Evolutionary conservation across 2,888 invertebrate genomes (phyloP), one percentile per base, ranked within the genome.

Genomic region (Hedychridium roseum): DNA sequence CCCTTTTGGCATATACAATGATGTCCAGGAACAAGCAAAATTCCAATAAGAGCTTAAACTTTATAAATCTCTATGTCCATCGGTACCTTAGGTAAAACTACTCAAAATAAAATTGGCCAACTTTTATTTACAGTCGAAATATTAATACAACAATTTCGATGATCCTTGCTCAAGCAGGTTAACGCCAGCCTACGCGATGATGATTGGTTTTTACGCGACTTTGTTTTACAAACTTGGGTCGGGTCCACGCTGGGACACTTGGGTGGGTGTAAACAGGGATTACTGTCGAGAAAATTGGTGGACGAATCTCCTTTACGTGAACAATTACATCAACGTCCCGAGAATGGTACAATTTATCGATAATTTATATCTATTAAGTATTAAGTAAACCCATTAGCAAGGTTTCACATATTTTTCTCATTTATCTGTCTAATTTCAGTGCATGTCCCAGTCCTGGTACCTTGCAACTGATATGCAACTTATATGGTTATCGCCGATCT

Each of bases 121-220:
- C 16, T 11, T 26, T 3, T 3, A 23, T 16, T 20, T 26, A 3
- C 11, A 12, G 17, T 14, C 7, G 17, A 18, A 2, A 16, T 21
- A 17, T 31, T n/a, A 7, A 21, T 6, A 38, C 23, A 4, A 26
- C 7, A 21, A 35, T 18, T 28, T 12, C 6, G 12, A 12, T 28
- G 9, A 6, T 7, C 12, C 21, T 46, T 67, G 59, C 79, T 80
- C 35, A n/a, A n/a, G n/a, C 70, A 88, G 89, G 62, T 81, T 91
- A 49, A 91, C 90, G 1, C 91, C 91, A 21, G 86, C 89, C 0
- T 91, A 91, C 61, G 73, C 86, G 16, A 84, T 89, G 1, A 83
- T 91, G 12, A 84, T 92, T 66, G 83, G 87, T 14, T 86, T 91
- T 60, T 89, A 90, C 70, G 86, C 87, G 66, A 90, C 90, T 0